Conservation (phyloP, 2,113 vertebrate species). For the Romanogobio albipinnatus region DNA sequence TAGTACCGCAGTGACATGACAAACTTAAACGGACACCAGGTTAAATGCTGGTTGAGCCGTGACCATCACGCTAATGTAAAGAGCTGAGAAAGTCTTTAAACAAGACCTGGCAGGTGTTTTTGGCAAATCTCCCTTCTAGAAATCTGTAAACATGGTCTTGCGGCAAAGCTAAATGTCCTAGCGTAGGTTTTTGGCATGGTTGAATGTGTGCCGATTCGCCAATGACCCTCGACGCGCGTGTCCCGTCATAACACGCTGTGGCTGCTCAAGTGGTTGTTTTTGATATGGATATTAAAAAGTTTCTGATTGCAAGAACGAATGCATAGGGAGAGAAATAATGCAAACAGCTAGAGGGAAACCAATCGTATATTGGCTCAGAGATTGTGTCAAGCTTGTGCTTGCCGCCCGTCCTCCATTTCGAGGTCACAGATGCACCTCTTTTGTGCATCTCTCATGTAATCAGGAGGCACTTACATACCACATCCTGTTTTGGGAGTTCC, state of each 20-base stretch:
- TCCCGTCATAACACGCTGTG: background rate
- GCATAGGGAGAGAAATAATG: background rate
- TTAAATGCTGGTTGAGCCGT: background rate
- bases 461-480: slow-evolving; percentile 15
- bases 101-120: background rate
- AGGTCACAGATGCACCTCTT: slow-evolving; percentile 1
- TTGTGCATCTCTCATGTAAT: slow-evolving; percentile 24
- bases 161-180: background rate
- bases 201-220: background rate
- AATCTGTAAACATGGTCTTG: slow-evolving; percentile 17
- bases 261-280: background rate
- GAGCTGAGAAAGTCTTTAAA: background rate
- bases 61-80: background rate
- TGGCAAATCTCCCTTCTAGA: background rate
- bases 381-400: slow-evolving; percentile 54
- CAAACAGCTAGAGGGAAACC: background rate
- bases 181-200: background rate
- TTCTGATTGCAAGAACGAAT: background rate
- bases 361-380: slow-evolving; percentile 12
- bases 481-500: slow-evolving; percentile 24
- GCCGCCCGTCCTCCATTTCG: slow-evolving; percentile 7
- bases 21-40: background rate
- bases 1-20: background rate
- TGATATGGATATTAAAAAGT: background rate
- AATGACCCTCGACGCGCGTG: background rate